Evolutionary conservation across 2,888 invertebrate genomes (phyloP), one percentile per base, ranked within the genome.

Genomic region (Nowickia ferox): DNA sequence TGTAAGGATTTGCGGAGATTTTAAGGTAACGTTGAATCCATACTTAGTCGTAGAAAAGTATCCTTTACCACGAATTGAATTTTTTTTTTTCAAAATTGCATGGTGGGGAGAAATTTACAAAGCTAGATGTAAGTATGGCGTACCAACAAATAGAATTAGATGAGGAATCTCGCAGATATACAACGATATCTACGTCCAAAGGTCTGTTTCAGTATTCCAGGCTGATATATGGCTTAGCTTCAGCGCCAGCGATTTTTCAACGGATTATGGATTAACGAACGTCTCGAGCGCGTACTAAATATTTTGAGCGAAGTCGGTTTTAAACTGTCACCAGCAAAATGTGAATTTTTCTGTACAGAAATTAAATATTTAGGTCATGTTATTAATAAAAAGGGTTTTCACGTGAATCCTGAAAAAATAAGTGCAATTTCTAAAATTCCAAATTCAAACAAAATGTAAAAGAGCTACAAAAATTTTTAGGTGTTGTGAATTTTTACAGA

Each of bases 61-160:
- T 22, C 22, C 22, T 22, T 22, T 22, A 22, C 22, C 22, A 22
- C 22, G 22, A 2, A 22, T 22, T 22, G 22, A 22, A 22, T 1
- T 2, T 2, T 8, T 46, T n/a, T 10, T 46, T 46, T 46, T 10
- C 46, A 11, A 46, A 46, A 46, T 13, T 46, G 13, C 46, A 46
- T 46, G 46, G 22, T 22, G 46, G 46, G 46, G 46, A 46, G 11
- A 71, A 80, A 65, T 76, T 77, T 46, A 75, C 78, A 1, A 90
- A 90, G 78, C 66, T 92, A 9, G 90, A 92, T 87, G 87, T 90
- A 38, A 76, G 87, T 0, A 87, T 89, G 48, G 91, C 91, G 0
- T 92, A 91, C 72, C 90, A 91, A 80, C 91, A 92, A 88, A 85
- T 92, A 9, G 88, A 87, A 61, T 75, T 92, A 11, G 89, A 90